Base-by-base conservation (phyloP, 2,113 vertebrate genomes). In the Laterallus jamaicensis region DNA sequence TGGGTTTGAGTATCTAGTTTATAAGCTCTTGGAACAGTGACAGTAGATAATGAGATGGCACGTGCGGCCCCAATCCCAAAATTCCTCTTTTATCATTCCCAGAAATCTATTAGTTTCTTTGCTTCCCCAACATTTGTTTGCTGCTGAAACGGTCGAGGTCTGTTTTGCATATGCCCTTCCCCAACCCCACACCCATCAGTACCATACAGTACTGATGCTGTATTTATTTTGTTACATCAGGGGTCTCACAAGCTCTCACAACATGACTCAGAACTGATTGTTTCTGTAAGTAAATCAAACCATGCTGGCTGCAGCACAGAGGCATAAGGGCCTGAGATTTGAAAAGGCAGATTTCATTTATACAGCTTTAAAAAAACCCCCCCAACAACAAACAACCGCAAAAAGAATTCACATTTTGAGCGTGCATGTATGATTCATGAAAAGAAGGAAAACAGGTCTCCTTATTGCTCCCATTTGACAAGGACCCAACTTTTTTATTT, bases 151-250 rank as follows among this genome's bases (percentile, higher is more conserved):
- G 40, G 24, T 77, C 32, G 73, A 69, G 17, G 7, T 29, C 24
- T 66, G 26, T 87, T 92, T 84, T 67, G 18, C 21, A 70, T 75
- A 70, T 24, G 66, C 11, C 13, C 42, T 69, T 10, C 44, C 39
- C 10, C 18, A 1, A 10, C 2, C 5, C 21, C 2, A 5, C 49
- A 17, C 26, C 58, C 56, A 42, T 35, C 18, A 58, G 3, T 11
- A 21, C 83, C 20, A 75, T 2, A 20, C 29, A 47, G 8, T 18
- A 67, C 7, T 14, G 40, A 32, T 10, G 25, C 17, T 76, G 0
- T 74, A 47, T 37, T 88, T 58, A 22, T 68, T 93, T 79, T 66
- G 9, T 56, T 67, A 44, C 11, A 13, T 40, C 64, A 78, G 24
- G 83, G 40, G 24, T 37, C 56, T 66, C 71, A 88, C 32, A 47